phyloP scores from a whole-genome alignment of 30 jellyfish, hydroid and myxozoan genomes.

The Clytia hemisphaerica region DNA sequence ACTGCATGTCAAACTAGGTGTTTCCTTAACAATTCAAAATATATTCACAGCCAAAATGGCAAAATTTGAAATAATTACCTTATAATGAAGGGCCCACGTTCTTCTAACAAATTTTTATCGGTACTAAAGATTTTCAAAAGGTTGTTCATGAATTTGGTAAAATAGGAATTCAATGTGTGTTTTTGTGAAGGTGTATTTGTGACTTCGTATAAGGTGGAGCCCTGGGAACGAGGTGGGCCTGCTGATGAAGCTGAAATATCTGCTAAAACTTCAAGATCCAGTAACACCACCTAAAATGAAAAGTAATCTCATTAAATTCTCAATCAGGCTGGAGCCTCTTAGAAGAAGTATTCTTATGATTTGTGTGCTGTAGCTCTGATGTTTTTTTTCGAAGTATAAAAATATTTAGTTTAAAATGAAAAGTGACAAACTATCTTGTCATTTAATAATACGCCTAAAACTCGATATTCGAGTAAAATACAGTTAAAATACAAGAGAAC shows the following conservation, averaged over 20 bases:
- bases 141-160: constrained; percentile 82
- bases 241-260: constrained; percentile 96
- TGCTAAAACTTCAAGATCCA: constrained; percentile 83
- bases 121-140: constrained; percentile 62
- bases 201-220: constrained; percentile 40
- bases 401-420: too few species aligned
- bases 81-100: constrained; percentile 74
- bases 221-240: constrained; percentile 80
- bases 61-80: constrained; percentile 31
- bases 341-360: too few species aligned
- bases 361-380: too few species aligned
- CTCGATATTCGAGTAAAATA: too few species aligned
- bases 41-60: not conserved
- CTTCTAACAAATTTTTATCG: constrained; percentile 57
- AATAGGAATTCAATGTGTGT: constrained; percentile 56
- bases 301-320: too few species aligned
- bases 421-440: too few species aligned
- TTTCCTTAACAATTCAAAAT: not conserved
- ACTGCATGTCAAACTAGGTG: not conserved
- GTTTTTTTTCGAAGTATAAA: too few species aligned
- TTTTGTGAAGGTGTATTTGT: constrained; percentile 53
- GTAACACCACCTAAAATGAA: constrained; percentile 64
- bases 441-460: too few species aligned
- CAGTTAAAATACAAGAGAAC: too few species aligned
- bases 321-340: too few species aligned